Evolutionary conservation across 2,113 vertebrate genomes (phyloP), one percentile per base, ranked within the genome.

Genomic region (Apodemus speciosus): DNA sequence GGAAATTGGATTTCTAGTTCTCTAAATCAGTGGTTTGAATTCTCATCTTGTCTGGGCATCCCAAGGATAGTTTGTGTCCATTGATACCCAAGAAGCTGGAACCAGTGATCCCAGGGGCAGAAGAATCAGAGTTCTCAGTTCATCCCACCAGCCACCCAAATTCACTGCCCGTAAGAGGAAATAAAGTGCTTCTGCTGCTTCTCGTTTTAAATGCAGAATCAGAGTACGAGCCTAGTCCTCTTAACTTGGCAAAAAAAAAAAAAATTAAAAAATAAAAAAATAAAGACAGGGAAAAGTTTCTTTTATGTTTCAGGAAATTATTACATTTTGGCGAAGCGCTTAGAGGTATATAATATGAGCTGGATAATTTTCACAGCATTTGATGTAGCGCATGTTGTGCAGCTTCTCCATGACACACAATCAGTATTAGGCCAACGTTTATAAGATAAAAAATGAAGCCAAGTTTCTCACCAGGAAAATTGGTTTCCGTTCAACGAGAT

Each of bases 381-480:
- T 97, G 96, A 97, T 97, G 88, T 90, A 96, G 92, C 0, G n/a
- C 96, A 76, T 95, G 94, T 96, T 94, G 92, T 91, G 85, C 89
- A 83, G 89, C 91, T 96, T 95, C 89, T 95, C 95, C 75, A 88
- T 96, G 96, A 97, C 96, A 97, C 66, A 40, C 97, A 97, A 96
- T 97, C 96, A 94, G 96, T 96, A 97, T 97, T 97, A 97, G 95
- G 64, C 94, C 94, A 97, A 95, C 94, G 92, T 97, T 97, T 97
- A 97, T 96, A 97, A 98, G 97, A 97, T 93, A 96, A 97, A 96
- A 97, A 95, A 97, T 93, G 94, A 96, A 96, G 94, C 93, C 86
- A 97, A 89, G 84, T 96, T 97, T 97, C 96, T 96, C 95, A 96
- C 92, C 94, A 91, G 95, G 96, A 96, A 97, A 97, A 98, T 96